Evolutionary conservation across 2,888 invertebrate genomes (phyloP), one percentile per base, ranked within the genome.

Genomic region (Plagodis dolabraria): DNA sequence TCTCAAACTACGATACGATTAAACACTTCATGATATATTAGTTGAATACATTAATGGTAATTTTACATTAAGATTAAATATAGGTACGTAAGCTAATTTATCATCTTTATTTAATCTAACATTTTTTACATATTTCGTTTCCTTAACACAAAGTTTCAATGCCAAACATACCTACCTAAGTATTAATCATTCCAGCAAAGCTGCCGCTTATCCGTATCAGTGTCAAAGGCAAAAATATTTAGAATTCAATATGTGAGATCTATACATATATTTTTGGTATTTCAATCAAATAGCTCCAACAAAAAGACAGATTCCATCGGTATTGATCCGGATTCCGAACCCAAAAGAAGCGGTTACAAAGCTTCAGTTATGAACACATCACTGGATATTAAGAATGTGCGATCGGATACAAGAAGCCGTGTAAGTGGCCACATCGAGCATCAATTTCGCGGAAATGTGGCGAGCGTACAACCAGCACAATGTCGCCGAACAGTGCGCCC

Each of bases 401-500:
- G 22, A 46, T 53, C 38, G 45, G 46, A 53, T 43, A 47, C 50
- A 44, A 43, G 57, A 59, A 59, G 51, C 59, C 48, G 6, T 52
- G 38, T 50, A 56, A 48, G 51, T 49, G 48, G 42, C 49, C 35
- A 43, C 42, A 49, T 35, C 43, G 51, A 10, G 4, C 43, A 43
- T 10, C 36, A 44, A 33, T 44, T 80, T 80, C 72, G 72, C 72
- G 69, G 77, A 80, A 54, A 47, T 49, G 36, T 42, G 34, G 46
- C 34, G 12, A 72, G 42, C 43, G 22, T 33, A 36, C 22, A 73
- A 70, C 69, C 60, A 63, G 51, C 35, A 11, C 34, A 51, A 44
- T 51, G 35, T 51, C 10, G 63, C 69, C 63, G 70, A 74, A 65
- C 70, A 67, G 65, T 75, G 47, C 69, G 75, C 76, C 71, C 79